Conservation (phyloP, 2,113 vertebrate genomes). For the Pyxicephalus adspersus region DNA sequence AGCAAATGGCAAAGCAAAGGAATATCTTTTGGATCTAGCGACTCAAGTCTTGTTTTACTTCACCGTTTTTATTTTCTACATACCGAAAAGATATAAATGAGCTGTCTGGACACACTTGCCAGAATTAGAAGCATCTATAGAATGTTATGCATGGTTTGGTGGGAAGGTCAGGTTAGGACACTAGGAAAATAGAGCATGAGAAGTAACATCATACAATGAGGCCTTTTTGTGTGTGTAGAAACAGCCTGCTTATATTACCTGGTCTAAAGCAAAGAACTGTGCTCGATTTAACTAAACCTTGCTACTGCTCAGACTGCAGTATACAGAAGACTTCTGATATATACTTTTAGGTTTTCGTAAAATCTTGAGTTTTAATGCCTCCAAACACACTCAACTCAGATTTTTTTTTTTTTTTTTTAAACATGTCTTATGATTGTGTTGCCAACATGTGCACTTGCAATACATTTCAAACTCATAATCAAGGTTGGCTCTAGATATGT, state of each 20-base stretch:
- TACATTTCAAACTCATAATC: too few relatives aligned
- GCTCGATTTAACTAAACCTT: too few relatives aligned
- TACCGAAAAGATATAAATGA: constrained; percentile 2
- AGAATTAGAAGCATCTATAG: constrained; percentile 26
- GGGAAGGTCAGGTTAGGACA: constrained; percentile 44
- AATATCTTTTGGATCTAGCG: background rate
- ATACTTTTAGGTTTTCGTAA: too few relatives aligned
- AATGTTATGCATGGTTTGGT: constrained; percentile 5
- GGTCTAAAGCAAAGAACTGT: background rate
- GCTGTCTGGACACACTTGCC: constrained; percentile 18
- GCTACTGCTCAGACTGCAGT: too few relatives aligned
- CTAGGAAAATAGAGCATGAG: constrained; percentile 34
- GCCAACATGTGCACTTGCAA: too few relatives aligned
- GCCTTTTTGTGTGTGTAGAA: constrained; percentile 34
- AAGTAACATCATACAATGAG: constrained; percentile 41
- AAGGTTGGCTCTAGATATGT: too few relatives aligned
- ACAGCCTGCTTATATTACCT: constrained; percentile 38
- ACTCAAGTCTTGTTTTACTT: background rate
- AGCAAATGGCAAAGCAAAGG: background rate
- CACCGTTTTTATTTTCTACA: background rate
- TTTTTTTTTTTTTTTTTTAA: too few relatives aligned
- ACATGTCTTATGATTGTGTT: too few relatives aligned
- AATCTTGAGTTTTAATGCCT: too few relatives aligned
- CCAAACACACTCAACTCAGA: too few relatives aligned
- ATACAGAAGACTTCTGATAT: too few relatives aligned